phyloP scores from a whole-genome alignment of 2,797 vertebrate genomes.

The Lacerta agilis region DNA sequence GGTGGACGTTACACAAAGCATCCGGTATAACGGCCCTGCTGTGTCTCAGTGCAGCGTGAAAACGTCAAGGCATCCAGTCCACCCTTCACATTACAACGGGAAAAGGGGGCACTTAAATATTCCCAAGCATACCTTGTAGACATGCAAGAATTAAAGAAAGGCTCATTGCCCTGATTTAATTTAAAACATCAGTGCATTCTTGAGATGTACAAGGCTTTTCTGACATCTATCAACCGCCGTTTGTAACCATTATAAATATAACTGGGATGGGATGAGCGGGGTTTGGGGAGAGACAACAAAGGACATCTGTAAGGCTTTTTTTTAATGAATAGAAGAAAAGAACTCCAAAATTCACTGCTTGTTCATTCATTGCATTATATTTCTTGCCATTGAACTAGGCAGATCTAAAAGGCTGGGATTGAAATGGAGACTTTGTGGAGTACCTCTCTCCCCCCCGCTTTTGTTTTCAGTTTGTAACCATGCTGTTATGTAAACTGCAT shows the following conservation, averaged over 20 bases:
- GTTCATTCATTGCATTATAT: not conserved
- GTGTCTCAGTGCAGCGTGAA: not conserved
- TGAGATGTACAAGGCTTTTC: not conserved
- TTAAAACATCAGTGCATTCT: slow-evolving; percentile 6
- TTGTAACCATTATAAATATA: slow-evolving; percentile 21
- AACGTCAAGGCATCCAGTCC: not conserved
- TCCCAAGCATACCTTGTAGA: not conserved
- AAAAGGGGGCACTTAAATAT: not conserved
- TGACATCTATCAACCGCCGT: not conserved
- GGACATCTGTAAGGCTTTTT: not conserved
- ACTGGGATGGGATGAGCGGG: not conserved
- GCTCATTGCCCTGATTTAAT: slow-evolving; percentile 12
- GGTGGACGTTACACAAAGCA: not conserved
- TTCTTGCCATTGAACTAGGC: not conserved
- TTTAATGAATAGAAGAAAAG: not conserved
- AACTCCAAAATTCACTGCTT: slow-evolving; percentile 6
- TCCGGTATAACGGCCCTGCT: not conserved
- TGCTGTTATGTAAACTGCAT: not conserved
- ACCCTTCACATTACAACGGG: not conserved
- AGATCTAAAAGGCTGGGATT: not conserved
- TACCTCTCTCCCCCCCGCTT: not conserved
- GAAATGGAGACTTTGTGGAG: not conserved
- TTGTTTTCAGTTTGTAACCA: not conserved
- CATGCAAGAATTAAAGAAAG: not conserved
- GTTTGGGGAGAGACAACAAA: not conserved